Conservation (phyloP, 2,888 invertebrate species). For the Lacanobia oleracea region DNA sequence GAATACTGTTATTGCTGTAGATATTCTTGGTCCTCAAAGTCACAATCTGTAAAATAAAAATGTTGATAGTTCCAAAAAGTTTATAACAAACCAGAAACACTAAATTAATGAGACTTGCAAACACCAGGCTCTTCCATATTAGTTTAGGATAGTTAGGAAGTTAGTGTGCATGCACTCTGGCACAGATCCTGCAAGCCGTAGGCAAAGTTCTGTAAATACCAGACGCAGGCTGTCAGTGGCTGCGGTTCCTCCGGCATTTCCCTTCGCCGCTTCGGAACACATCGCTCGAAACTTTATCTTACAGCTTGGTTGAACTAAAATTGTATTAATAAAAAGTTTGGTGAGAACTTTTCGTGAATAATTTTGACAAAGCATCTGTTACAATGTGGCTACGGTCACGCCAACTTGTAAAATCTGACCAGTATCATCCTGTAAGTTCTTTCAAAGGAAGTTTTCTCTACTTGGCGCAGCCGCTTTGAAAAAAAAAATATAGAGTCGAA, state of each 20-base stretch:
- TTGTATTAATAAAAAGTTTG: conserved; percentile 14
- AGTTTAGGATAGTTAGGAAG: conserved; percentile 34
- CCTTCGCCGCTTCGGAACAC: neutral
- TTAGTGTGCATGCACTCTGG: conserved; percentile 34
- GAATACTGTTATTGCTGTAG: neutral
- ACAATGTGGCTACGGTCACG: neutral
- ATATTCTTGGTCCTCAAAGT: neutral
- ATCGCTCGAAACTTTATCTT: conserved; percentile 32
- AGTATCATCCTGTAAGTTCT: neutral
- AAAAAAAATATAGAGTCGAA: too few species aligned
- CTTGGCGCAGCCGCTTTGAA: neutral
- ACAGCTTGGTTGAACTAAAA: neutral
- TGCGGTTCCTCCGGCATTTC: conserved; percentile 3
- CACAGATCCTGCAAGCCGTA: neutral
- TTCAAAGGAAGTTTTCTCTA: neutral
- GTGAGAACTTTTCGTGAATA: neutral
- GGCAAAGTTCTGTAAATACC: conserved; percentile 41
- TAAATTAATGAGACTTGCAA: conserved; percentile 7
- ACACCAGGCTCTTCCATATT: neutral
- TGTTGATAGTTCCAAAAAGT: neutral
- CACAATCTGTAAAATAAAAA: neutral
- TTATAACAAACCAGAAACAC: neutral
- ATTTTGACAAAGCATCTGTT: conserved; percentile 15
- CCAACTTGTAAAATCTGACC: neutral
- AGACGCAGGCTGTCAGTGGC: conserved; percentile 30